Evolutionary conservation across 2,113 vertebrate genomes (phyloP), one percentile per base, ranked within the genome.

Genomic region (Electrona antarctica): DNA sequence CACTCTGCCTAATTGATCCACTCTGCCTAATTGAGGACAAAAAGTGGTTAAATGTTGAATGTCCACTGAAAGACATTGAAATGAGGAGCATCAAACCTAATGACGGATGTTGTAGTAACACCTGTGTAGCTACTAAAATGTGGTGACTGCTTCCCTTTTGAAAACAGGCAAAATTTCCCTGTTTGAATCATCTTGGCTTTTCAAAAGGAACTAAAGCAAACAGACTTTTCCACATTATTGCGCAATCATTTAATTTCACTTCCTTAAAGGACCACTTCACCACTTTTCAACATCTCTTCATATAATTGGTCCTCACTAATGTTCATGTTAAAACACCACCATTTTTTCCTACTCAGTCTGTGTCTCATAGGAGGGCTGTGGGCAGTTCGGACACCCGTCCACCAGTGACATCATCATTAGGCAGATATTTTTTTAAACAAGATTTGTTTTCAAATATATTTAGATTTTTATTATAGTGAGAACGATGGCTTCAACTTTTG

Each of bases 201-300:
- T 78, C 62, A 29, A 54, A 59, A 4, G 82, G 87, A 91, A 90
- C 58, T 61, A 74, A 82, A 90, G 76, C 48, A 64, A 14, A 14
- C 29, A 61, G 8, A 28, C 15, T 21, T 14, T 49, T 9, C 41
- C 0, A 3, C 14, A 4, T 6, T 47, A 0, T 70, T 80, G 12
- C 48, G 21, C 3, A 5, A 66, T 65, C 13, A 57, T 33, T 60
- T 47, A 21, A 13, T 78, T 77, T 83, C 57, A 75, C 69, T 82
- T 84, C 81, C 76, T 6, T 56, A n/a, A n/a, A n/a, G n/a, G n/a
- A n/a, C n/a, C n/a, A n/a, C n/a, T n/a, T n/a, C n/a, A n/a, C n/a
- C n/a, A n/a, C n/a, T n/a, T n/a, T n/a, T n/a, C n/a, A n/a, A n/a
- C n/a, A n/a, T n/a, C n/a, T n/a, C n/a, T n/a, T n/a, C n/a, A n/a